Conservation (phyloP, 1,140 invertebrate genomes). For the Drosophila kikkawai region DNA sequence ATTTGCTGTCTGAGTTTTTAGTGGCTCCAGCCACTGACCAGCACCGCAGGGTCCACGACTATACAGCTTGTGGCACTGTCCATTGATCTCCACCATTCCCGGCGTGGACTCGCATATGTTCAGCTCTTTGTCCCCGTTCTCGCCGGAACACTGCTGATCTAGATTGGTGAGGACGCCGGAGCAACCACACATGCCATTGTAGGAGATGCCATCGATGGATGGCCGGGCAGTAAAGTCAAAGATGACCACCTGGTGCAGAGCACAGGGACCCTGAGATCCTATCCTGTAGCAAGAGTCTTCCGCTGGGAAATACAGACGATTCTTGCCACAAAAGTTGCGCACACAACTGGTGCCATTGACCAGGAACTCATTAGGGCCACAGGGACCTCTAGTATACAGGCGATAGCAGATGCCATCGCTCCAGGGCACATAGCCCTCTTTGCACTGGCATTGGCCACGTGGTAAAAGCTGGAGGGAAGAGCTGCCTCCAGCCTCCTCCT, state of each 20-base stretch:
- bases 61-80: constrained; percentile 90
- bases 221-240: constrained; percentile 91
- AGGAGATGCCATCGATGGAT: constrained; percentile 91
- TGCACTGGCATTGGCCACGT: constrained; percentile 87
- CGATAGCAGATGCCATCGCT: constrained; percentile 90
- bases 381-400: constrained; percentile 91
- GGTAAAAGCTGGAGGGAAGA: constrained; percentile 81
- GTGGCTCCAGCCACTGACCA: constrained; percentile 90
- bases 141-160: constrained; percentile 75
- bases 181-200: constrained; percentile 92
- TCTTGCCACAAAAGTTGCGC: constrained; percentile 89
- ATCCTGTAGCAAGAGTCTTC: constrained; percentile 91
- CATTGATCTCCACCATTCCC: constrained; percentile 87
- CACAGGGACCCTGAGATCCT: constrained; percentile 90
- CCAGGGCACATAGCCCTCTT: constrained; percentile 89
- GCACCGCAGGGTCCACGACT: constrained; percentile 90
- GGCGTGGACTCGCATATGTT: constrained; percentile 87
- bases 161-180: constrained; percentile 84
- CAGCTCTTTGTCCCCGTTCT: constrained; percentile 70
- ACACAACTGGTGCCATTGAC: constrained; percentile 87
- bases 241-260: constrained; percentile 89
- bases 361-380: constrained; percentile 88
- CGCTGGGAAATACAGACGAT: constrained; percentile 90
- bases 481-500: constrained; percentile 13
- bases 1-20: constrained; percentile 64